phyloP scores from a whole-genome alignment of 2,888 invertebrate species.

The Leucoma salicis region DNA sequence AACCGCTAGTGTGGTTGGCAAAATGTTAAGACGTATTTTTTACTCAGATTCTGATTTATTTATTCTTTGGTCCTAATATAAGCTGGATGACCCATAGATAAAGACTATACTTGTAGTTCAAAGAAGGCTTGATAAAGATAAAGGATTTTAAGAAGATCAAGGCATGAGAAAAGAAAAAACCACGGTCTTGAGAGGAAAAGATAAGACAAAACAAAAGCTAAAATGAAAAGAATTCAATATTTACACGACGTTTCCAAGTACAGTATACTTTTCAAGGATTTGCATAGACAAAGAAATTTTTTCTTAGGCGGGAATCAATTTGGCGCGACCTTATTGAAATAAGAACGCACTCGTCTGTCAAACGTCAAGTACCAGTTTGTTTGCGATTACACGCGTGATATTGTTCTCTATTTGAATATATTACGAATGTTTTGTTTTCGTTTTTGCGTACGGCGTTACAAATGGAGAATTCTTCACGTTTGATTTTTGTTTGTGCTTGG shows the following conservation, averaged over 20 bases:
- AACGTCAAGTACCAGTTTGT: conserved; percentile 24
- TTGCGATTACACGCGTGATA: conserved; percentile 17
- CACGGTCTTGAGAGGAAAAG: no score
- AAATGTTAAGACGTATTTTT: neutral
- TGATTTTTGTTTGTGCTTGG: neutral
- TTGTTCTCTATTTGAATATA: conserved; percentile 16
- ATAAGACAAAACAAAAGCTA: no score
- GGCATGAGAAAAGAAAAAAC: no score
- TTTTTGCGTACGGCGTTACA: conserved; percentile 1
- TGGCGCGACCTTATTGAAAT: conserved; percentile 28
- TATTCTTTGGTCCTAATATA: no score
- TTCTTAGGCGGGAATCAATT: conserved; percentile 23
- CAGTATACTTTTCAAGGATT: neutral
- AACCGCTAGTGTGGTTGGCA: neutral
- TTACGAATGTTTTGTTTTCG: conserved; percentile 2
- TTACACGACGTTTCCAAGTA: no score
- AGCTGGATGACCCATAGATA: no score
- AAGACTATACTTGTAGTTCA: no score
- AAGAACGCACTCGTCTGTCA: conserved; percentile 27
- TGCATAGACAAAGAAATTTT: conserved; percentile 13
- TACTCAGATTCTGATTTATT: neutral
- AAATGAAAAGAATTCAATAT: no score
- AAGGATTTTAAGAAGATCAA: no score
- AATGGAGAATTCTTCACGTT: conserved; percentile 3
- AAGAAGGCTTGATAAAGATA: no score